phyloP scores from a whole-genome alignment of 1,140 invertebrate genomes.

The Cotesia vestalis region DNA sequence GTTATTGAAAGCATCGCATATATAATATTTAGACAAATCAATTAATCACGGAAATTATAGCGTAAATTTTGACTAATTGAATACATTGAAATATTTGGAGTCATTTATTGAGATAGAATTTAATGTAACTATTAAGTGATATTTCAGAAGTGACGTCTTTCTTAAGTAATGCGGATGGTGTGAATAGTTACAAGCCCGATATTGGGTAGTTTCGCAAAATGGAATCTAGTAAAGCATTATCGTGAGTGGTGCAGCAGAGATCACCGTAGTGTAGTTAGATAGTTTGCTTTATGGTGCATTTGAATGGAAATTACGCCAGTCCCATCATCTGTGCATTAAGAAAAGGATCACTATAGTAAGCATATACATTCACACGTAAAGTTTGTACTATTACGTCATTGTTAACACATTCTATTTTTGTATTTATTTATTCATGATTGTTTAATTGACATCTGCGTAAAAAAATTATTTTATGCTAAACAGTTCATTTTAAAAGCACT shows the following conservation, averaged over 20 bases:
- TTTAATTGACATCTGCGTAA: too few species aligned
- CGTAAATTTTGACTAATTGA: neutral
- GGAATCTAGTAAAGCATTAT: slow-evolving; percentile 36
- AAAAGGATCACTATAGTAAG: neutral
- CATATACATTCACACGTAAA: neutral
- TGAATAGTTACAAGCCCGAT: slow-evolving; percentile 19
- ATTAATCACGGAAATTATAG: too few species aligned
- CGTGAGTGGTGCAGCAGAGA: slow-evolving; percentile 36
- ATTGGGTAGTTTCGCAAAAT: slow-evolving; percentile 22
- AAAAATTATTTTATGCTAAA: too few species aligned
- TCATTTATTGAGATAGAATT: too few species aligned
- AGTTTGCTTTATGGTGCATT: slow-evolving; percentile 32
- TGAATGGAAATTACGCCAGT: slow-evolving; percentile 37
- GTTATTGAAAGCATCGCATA: too few species aligned
- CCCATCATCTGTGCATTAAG: slow-evolving; percentile 19
- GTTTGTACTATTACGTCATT: neutral
- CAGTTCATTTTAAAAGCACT: too few species aligned
- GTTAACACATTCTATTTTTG: too few species aligned
- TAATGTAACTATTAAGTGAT: too few species aligned
- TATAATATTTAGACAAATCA: too few species aligned
- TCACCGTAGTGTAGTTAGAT: slow-evolving; percentile 37
- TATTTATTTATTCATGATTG: too few species aligned
- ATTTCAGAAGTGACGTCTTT: slow-evolving; percentile 12
- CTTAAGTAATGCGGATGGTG: slow-evolving; percentile 42
- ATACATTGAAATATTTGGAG: neutral